These are phyloP conservation scores for Eledone cirrhosa DNA, from an alignment of 2,888 invertebrate genomes.

Conservation along the genomic window DNA sequence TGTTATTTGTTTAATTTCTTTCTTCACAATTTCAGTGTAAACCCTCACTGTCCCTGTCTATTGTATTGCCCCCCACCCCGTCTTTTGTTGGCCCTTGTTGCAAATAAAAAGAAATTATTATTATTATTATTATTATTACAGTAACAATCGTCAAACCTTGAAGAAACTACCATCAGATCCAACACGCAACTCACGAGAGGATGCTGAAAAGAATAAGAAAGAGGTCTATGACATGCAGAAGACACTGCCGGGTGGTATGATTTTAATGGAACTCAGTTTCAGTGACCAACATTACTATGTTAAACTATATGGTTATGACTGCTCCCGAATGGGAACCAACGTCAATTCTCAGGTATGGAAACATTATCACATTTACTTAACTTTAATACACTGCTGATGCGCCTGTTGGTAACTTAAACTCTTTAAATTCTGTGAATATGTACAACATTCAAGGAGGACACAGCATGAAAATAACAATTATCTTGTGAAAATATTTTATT, in stretches of 20 bases:
- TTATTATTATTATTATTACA: not conserved
- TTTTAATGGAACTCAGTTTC: conserved; percentile 76
- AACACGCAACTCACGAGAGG: not conserved
- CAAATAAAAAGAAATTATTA: not conserved
- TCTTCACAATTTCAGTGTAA: too few species aligned
- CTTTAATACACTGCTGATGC: too few species aligned
- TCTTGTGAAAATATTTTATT: too few species aligned
- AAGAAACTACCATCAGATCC: conserved; percentile 10
- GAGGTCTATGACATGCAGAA: conserved; percentile 72
- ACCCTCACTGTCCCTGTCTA: too few species aligned
- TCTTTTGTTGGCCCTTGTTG: too few species aligned
- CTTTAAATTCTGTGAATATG: too few species aligned
- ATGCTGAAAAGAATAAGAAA: conserved; percentile 16
- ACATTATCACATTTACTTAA: too few species aligned
- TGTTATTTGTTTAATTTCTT: too few species aligned
- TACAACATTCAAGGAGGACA: too few species aligned
- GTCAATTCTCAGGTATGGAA: conserved; percentile 56
- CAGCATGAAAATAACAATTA: too few species aligned
- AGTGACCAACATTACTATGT: conserved; percentile 78
- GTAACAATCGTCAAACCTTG: not conserved
- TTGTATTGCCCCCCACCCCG: too few species aligned
- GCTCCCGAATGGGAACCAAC: conserved; percentile 67
- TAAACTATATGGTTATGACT: conserved; percentile 76
- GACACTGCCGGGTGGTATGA: conserved; percentile 75
- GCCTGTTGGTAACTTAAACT: too few species aligned